A percentile compares a stretch with the other conserved stretches of the same genome.
Evolutionary conservation across 2,888 invertebrate species (phyloP).

Genomic region (Parascotia fuliginaria): DNA sequence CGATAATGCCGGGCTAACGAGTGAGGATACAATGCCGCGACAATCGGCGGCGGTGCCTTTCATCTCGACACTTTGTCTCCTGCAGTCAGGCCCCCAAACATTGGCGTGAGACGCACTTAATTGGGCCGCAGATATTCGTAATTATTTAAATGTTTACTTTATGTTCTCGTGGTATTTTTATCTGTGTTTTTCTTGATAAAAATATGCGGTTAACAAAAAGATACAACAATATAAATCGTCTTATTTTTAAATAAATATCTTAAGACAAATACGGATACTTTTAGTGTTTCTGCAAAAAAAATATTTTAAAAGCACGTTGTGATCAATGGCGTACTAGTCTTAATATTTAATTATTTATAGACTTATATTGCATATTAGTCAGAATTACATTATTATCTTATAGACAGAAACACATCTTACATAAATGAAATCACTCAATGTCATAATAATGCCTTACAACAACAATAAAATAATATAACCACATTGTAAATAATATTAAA

Average conservation of each 20-base stretch:
- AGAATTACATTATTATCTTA: too few species aligned
- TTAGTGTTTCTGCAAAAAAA: too few species aligned
- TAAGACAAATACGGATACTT: too few species aligned
- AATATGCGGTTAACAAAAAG: background rate
- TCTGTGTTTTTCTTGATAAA: constrained; percentile 7
- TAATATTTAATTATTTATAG: too few species aligned
- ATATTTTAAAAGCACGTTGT: too few species aligned
- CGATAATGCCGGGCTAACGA: constrained; percentile 83
- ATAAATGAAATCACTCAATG: too few species aligned
- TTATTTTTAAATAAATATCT: background rate
- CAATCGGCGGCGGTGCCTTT: constrained; percentile 82
- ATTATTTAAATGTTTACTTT: constrained; percentile 38
- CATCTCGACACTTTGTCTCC: constrained; percentile 83
- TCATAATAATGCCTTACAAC: too few species aligned
- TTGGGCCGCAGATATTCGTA: constrained; percentile 45
- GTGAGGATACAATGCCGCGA: constrained; percentile 83
- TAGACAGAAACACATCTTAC: too few species aligned
- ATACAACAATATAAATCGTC: background rate
- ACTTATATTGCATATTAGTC: too few species aligned
- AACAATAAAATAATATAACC: too few species aligned
- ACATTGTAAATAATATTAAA: too few species aligned
- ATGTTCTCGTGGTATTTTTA: constrained; percentile 29
- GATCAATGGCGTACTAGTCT: too few species aligned
- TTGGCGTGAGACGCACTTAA: constrained; percentile 45
- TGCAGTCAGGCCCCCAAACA: constrained; percentile 49